Conservation (phyloP, 2,113 vertebrate genomes). For the Serilophus lunatus region DNA sequence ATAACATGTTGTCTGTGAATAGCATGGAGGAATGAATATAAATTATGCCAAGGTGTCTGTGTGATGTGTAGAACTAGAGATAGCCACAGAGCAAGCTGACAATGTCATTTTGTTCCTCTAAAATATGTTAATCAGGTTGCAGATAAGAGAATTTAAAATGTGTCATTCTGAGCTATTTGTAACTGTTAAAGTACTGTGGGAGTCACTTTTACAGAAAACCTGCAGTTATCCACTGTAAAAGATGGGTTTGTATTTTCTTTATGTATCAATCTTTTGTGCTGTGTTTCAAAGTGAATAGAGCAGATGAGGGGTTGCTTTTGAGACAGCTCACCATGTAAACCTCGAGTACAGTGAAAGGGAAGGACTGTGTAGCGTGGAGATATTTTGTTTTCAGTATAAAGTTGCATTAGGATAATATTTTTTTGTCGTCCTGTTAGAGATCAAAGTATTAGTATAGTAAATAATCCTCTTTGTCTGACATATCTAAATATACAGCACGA, state of each 20-base stretch:
- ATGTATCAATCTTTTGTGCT: background rate
- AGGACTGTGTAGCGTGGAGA: background rate
- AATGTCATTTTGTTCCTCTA: background rate
- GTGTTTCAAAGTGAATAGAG: slow-evolving; percentile 25
- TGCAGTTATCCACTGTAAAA: background rate
- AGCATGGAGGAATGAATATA: background rate
- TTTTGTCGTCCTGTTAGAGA: background rate
- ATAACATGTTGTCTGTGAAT: background rate
- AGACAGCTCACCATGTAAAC: background rate
- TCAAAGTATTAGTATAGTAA: background rate
- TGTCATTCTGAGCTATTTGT: background rate
- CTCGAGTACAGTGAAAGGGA: background rate
- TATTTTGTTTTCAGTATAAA: background rate
- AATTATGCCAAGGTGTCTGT: background rate
- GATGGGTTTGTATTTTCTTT: background rate
- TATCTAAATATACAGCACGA: background rate
- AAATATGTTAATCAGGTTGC: background rate
- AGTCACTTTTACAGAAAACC: background rate
- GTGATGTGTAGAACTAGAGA: background rate
- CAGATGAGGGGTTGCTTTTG: background rate
- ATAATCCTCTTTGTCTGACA: background rate
- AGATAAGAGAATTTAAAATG: background rate
- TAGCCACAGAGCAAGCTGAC: background rate
- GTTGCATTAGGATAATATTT: background rate
- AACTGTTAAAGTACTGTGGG: background rate